Base-by-base conservation (phyloP, 1,140 invertebrate genomes). In the Hyposmocoma kahamanoa region DNA sequence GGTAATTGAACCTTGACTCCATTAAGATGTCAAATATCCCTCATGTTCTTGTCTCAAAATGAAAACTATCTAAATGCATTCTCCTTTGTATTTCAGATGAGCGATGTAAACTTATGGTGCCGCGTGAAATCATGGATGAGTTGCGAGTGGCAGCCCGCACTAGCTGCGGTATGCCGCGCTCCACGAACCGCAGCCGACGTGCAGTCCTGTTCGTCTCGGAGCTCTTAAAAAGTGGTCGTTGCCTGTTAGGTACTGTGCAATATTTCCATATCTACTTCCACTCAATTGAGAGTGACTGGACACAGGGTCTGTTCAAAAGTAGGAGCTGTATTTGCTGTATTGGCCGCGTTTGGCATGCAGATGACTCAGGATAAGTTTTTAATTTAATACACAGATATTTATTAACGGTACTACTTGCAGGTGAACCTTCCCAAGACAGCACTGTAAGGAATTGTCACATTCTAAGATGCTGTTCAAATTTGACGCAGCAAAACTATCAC, bases 31-130 rank as follows among this genome's bases (percentile, higher is more conserved):
- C 10, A 1, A 38, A 17, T 38, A 38, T 38, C 6, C 24, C 24
- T 28, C 11, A 6, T 28, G 24, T 6, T 11, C 5, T 6, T 6
- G 24, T 28, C 6, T 28, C 6, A 6, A 6, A 28, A 6, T 28
- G 6, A 6, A 28, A 38, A 8, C 3, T 15, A 2, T 38, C 13
- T 2, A 38, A 38, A 17, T 13, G n/a, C 28, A 30, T 30, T 30
- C 2, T 13, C 18, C 19, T 9, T 38, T 38, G 34, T 19, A 13
- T 66, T 70, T 53, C 44, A 77, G 73, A 77, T 56, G 41, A 59
- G 20, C 28, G 53, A 21, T 77, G 66, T 22, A 46, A 49, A 17
- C 47, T 77, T 1, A 54, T 68, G 43, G 47, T 77, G 11, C 61
- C 62, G 19, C 19, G 56, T 20, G 26, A 42, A 22, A 59, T 72